A percentile compares a stretch with the other conserved stretches of the same genome.
Conservation (phyloP, 2,888 invertebrate species). For the Pseudoips prasinana region DNA sequence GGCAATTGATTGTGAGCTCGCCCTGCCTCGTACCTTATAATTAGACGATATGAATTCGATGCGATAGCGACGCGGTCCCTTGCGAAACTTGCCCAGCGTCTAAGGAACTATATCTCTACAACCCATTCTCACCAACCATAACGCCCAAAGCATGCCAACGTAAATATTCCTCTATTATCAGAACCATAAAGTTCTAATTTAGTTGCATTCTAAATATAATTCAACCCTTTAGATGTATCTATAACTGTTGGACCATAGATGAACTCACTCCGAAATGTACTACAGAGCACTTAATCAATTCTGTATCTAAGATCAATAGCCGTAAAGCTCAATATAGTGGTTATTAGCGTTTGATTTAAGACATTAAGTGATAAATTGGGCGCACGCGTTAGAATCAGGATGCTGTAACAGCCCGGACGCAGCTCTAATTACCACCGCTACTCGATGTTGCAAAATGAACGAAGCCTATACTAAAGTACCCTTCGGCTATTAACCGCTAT, state of each 20-base stretch:
- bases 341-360: constrained; percentile 10
- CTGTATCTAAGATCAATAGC: constrained; percentile 18
- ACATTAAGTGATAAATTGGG: constrained; percentile 25
- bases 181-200: constrained; percentile 13
- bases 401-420: constrained; percentile 74
- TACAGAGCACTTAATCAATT: constrained; percentile 22
- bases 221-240: constrained; percentile 32
- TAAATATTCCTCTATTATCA: constrained; percentile 1
- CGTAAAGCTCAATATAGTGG: constrained; percentile 15
- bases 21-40: constrained; percentile 68
- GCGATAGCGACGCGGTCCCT: constrained; percentile 71
- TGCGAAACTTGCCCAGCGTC: constrained; percentile 72
- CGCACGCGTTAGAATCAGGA: constrained; percentile 73
- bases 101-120: constrained; percentile 58
- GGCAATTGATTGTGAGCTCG: constrained; percentile 43
- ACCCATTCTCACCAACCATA: constrained; percentile 19
- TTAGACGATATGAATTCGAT: constrained; percentile 78
- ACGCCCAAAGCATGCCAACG: constrained; percentile 1
- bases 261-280: constrained; percentile 38
- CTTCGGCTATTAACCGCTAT: constrained; percentile 64
- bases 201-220: constrained; percentile 22
- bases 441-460: constrained; percentile 75
- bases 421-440: constrained; percentile 73
- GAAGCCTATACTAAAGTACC: constrained; percentile 65
- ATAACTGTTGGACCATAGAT: constrained; percentile 34